A percentile compares a stretch with the other conserved stretches of the same genome.
These are phyloP conservation scores for Busseola fusca DNA, from an alignment of 2,888 invertebrate genomes.

Conservation along the genomic window DNA sequence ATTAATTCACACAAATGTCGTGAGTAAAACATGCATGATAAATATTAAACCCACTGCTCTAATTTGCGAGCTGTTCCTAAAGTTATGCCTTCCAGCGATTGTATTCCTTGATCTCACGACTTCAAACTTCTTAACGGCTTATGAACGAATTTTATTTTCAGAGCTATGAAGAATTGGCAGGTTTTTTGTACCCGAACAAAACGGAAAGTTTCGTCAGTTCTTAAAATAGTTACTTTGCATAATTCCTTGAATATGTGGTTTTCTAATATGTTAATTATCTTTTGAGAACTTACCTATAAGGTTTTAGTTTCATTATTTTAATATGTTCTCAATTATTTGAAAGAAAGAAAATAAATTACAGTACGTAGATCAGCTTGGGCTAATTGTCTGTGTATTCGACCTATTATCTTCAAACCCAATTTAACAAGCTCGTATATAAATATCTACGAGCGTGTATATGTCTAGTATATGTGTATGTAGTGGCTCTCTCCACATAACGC, in stretches of 20 bases:
- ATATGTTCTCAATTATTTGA: slow-evolving; percentile 20
- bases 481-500: not conserved
- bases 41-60: slow-evolving; percentile 15
- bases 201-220: slow-evolving; percentile 32
- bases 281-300: slow-evolving; percentile 13
- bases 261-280: slow-evolving; percentile 35
- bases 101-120: slow-evolving; percentile 45
- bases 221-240: slow-evolving; percentile 36
- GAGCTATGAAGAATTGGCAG: slow-evolving; percentile 34
- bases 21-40: not conserved
- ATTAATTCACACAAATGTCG: slow-evolving; percentile 1
- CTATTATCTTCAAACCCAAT: not conserved
- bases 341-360: slow-evolving; percentile 22
- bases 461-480: not conserved
- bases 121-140: slow-evolving; percentile 52
- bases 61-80: slow-evolving; percentile 26
- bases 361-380: not conserved
- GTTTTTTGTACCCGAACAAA: slow-evolving; percentile 36
- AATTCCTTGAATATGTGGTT: slow-evolving; percentile 44
- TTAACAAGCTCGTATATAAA: not conserved
- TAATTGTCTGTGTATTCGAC: slow-evolving; percentile 32
- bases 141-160: slow-evolving; percentile 47
- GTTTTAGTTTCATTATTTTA: slow-evolving; percentile 17
- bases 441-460: too few species aligned
- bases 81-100: slow-evolving; percentile 31